These are phyloP conservation scores for Propithecus deckenii DNA, from an alignment of 2,797 vertebrate species.

Conservation along the genomic window DNA sequence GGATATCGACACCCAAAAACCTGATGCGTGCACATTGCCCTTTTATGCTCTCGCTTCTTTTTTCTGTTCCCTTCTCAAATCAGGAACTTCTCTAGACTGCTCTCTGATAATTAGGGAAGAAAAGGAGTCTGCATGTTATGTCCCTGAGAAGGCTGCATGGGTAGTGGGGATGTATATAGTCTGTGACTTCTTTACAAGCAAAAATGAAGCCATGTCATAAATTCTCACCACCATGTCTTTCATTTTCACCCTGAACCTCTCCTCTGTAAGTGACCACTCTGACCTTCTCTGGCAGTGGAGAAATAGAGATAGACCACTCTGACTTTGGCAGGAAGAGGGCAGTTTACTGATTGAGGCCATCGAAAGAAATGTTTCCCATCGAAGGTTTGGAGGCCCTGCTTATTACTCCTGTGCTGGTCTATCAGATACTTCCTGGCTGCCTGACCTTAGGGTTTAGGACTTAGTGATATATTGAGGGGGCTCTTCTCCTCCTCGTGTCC, in stretches of 20 bases:
- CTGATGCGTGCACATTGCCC: fast-evolving
- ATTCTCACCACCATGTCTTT: not conserved
- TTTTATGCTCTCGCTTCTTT: not conserved
- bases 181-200: not conserved
- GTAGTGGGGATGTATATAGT: not conserved
- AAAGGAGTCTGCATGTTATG: not conserved
- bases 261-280: not conserved
- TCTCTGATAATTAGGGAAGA: not conserved
- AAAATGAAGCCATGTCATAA: not conserved
- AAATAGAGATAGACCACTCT: not conserved
- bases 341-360: not conserved
- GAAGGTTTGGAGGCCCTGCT: not conserved
- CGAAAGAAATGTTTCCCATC: not conserved
- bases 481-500: not conserved
- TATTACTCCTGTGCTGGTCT: not conserved
- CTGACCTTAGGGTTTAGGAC: not conserved
- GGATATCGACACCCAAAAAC: not conserved
- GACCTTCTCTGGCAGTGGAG: not conserved
- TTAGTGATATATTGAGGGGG: not conserved
- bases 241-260: not conserved
- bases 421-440: not conserved
- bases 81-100: not conserved
- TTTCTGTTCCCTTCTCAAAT: not conserved
- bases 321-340: not conserved
- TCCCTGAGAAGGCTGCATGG: not conserved